phyloP scores from a whole-genome alignment of 2,113 vertebrate genomes.

The Sclerurus mexicanus region DNA sequence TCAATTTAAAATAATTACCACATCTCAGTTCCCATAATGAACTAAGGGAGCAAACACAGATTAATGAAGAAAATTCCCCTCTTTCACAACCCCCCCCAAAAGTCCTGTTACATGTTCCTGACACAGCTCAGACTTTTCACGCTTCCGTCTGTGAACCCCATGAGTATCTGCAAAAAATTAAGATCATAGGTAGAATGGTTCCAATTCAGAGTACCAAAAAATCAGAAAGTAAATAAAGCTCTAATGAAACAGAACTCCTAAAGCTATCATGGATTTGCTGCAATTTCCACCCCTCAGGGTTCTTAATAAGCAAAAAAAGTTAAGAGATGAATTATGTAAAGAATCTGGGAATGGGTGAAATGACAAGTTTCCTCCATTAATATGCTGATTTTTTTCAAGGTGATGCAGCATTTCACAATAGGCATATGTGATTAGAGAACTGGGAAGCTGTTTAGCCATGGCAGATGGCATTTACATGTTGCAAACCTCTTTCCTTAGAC shows the following conservation, averaged over 20 bases:
- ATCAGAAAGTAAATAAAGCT: conserved; percentile 13
- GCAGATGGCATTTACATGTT: conserved; percentile 16
- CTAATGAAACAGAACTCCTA: conserved; percentile 23
- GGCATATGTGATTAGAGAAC: not conserved
- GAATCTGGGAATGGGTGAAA: conserved; percentile 22
- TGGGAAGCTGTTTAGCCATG: not conserved
- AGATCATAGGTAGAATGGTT: not conserved
- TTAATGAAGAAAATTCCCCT: not conserved
- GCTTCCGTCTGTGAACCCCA: not conserved
- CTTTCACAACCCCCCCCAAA: not conserved
- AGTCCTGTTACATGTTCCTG: not conserved
- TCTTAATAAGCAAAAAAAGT: conserved; percentile 6
- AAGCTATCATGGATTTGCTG: conserved; percentile 13
- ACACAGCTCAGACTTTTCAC: conserved; percentile 5
- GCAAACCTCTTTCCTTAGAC: not conserved
- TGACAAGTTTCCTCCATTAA: conserved; percentile 30
- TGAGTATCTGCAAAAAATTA: not conserved
- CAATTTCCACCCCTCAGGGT: conserved; percentile 11
- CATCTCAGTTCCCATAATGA: not conserved
- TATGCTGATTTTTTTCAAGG: not conserved
- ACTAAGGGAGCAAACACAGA: not conserved
- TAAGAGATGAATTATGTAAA: conserved; percentile 45
- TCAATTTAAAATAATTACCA: not conserved
- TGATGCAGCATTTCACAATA: conserved; percentile 42
- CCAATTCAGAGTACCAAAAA: conserved; percentile 29